A percentile compares a stretch with the other conserved stretches of the same genome.
phyloP scores from a whole-genome alignment of 1,140 invertebrate species.

The Leptoteleia sp. region DNA sequence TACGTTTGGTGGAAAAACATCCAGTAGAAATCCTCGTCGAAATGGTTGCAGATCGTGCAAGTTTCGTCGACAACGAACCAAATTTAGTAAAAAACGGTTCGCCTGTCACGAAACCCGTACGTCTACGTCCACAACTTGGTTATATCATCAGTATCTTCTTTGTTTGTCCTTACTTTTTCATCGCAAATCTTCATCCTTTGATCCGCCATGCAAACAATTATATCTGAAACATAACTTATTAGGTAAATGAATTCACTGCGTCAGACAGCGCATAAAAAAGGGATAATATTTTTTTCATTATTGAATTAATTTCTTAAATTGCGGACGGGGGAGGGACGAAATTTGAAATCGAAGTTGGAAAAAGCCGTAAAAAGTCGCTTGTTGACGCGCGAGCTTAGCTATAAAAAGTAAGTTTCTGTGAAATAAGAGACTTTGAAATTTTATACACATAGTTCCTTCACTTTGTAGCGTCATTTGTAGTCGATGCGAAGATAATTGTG shows the following conservation, averaged over 20 bases:
- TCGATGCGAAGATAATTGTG: slow-evolving; percentile 67
- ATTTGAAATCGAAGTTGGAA: not conserved
- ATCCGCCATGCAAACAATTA: slow-evolving; percentile 48
- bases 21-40: slow-evolving; percentile 63
- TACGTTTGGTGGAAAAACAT: too few relatives aligned
- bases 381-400: slow-evolving; percentile 33
- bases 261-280: not conserved
- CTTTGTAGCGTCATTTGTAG: slow-evolving; percentile 20
- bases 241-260: slow-evolving; percentile 24
- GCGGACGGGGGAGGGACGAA: not conserved
- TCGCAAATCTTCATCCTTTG: slow-evolving; percentile 30
- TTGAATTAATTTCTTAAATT: slow-evolving; percentile 34
- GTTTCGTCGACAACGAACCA: slow-evolving; percentile 96
- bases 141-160: slow-evolving; percentile 52
- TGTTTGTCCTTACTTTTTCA: slow-evolving; percentile 25
- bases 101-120: slow-evolving; percentile 90
- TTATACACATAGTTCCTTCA: slow-evolving; percentile 1
- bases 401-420: slow-evolving; percentile 15
- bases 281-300: slow-evolving; percentile 4
- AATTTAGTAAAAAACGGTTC: slow-evolving; percentile 84
- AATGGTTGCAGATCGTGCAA: slow-evolving; percentile 87
- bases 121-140: slow-evolving; percentile 77
- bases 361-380: slow-evolving; percentile 5
- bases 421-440: slow-evolving; percentile 46
- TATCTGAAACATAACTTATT: slow-evolving; percentile 51